Evolutionary conservation across 2,797 vertebrate genomes (phyloP).

Genomic region (Dallia pectoralis): DNA sequence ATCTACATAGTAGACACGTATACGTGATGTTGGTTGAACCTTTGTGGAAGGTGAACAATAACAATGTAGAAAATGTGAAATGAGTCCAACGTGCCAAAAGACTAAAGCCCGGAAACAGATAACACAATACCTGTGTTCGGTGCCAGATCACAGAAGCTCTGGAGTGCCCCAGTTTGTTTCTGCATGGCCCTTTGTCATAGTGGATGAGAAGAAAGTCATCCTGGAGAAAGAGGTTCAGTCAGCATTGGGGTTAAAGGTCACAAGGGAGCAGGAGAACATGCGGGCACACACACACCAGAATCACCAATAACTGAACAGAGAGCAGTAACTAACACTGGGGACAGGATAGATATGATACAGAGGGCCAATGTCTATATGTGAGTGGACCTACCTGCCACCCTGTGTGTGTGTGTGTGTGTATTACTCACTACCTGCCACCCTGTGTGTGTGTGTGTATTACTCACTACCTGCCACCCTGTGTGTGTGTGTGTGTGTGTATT

Average conservation of each 20-base stretch:
- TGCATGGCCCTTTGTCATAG: slow-evolving; percentile 85
- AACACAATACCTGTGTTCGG: slow-evolving; percentile 78
- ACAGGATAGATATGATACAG: background rate
- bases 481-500: too few relatives aligned
- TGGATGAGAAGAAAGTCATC: slow-evolving; percentile 87
- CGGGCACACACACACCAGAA: background rate
- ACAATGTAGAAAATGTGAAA: too few relatives aligned
- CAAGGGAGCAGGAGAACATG: background rate
- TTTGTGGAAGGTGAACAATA: too few relatives aligned
- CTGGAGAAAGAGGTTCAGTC: slow-evolving; percentile 49
- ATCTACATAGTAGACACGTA: background rate
- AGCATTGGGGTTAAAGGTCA: background rate
- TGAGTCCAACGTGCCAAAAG: background rate
- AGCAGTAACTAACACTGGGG: too few relatives aligned
- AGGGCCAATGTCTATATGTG: too few relatives aligned
- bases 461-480: too few relatives aligned
- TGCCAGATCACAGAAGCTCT: slow-evolving; percentile 88
- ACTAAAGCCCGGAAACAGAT: background rate
- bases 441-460: too few relatives aligned
- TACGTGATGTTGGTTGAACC: too few relatives aligned
- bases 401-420: too few relatives aligned
- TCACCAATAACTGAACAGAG: background rate
- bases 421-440: too few relatives aligned
- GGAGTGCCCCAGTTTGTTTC: slow-evolving; percentile 85
- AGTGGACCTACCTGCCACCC: too few relatives aligned